Percentiles rank a stretch among this genome's conserved stretches.
These are phyloP conservation scores for Scolopax rusticola DNA, from an alignment of 2,797 vertebrate species.

Conservation along the genomic window DNA sequence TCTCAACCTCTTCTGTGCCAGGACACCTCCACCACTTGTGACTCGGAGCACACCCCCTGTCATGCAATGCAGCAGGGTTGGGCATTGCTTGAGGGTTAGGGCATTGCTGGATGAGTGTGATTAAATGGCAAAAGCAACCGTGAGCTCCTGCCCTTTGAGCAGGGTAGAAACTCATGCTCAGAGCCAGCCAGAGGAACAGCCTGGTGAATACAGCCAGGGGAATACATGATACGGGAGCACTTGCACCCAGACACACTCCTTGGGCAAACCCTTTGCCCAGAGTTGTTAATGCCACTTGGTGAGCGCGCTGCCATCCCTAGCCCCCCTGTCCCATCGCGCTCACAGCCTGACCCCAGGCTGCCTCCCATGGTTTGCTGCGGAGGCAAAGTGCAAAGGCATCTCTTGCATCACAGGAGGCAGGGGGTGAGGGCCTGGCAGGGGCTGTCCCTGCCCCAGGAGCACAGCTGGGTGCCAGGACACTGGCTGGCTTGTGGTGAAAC, in stretches of 20 bases:
- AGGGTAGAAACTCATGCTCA: neutral
- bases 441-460: neutral
- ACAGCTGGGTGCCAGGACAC: fast-evolving
- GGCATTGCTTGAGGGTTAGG: neutral
- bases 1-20: neutral
- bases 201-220: neutral
- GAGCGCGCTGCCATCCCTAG: fast-evolving
- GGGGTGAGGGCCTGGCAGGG: neutral
- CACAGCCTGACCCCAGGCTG: neutral
- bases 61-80: fast-evolving
- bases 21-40: neutral
- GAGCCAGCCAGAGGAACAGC: neutral
- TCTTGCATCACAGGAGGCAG: neutral
- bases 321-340: neutral
- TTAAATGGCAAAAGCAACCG: neutral
- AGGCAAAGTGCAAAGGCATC: slow-evolving; percentile 1
- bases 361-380: neutral
- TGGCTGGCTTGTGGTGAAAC: fast-evolving
- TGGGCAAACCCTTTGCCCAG: neutral
- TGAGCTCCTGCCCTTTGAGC: slow-evolving; percentile 23
- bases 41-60: fast-evolving
- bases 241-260: fast-evolving
- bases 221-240: neutral
- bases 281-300: fast-evolving
- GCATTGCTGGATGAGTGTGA: fast-evolving